Percentiles rank a stretch among this genome's conserved stretches.
phyloP scores from a whole-genome alignment of 1,140 invertebrate genomes.

The Oedothorax gibbosus region DNA sequence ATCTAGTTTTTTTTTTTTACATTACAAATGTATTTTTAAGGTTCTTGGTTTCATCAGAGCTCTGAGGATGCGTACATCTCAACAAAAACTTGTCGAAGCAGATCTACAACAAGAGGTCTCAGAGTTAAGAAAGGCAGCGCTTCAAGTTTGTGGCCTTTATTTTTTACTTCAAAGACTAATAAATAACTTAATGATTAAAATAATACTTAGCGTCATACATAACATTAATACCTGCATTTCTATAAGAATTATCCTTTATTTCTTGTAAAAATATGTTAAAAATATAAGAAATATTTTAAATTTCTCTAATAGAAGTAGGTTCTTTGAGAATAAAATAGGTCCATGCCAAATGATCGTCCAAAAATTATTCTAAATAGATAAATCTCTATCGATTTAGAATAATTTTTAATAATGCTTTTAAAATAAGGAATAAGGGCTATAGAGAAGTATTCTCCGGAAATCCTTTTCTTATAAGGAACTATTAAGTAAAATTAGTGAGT shows the following conservation, averaged over 20 bases:
- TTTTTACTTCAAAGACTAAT: too few relatives aligned
- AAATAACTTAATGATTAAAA: too few relatives aligned
- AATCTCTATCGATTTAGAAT: too few relatives aligned
- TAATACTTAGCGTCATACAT: too few relatives aligned
- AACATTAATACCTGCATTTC: neutral
- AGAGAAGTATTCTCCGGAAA: neutral
- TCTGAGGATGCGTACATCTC: constrained; percentile 11
- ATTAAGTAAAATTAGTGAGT: neutral
- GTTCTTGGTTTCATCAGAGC: neutral
- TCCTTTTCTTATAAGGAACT: neutral
- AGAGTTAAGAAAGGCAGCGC: neutral
- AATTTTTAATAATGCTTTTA: neutral
- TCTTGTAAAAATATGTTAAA: neutral
- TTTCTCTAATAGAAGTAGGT: neutral
- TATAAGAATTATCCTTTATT: neutral
- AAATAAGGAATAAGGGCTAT: neutral
- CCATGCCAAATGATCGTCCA: too few relatives aligned
- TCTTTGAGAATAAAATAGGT: neutral
- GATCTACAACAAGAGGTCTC: constrained; percentile 21
- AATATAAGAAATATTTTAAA: neutral
- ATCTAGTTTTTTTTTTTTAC: neutral
- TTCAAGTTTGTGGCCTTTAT: neutral
- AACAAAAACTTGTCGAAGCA: neutral
- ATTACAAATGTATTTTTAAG: neutral
- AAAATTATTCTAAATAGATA: too few relatives aligned